Evolutionary conservation across 2,797 vertebrate genomes (phyloP).

Genomic region (Periophthalmus magnuspinnatus): DNA sequence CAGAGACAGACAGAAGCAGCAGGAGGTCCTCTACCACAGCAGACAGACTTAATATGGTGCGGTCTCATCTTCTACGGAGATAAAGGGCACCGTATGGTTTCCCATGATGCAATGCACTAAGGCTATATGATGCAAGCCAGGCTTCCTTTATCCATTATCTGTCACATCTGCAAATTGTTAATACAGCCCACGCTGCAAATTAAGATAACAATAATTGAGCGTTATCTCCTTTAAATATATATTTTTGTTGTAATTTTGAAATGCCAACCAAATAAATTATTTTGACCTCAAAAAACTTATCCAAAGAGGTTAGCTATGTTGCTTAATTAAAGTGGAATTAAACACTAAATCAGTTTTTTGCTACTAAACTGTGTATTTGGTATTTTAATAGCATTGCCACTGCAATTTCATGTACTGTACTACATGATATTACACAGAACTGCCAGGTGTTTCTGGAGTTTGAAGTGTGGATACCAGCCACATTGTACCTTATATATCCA

Average conservation of each 20-base stretch:
- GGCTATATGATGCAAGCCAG: background rate
- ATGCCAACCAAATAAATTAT: background rate
- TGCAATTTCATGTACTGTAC: too few relatives aligned
- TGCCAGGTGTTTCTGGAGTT: too few relatives aligned
- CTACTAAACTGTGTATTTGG: too few relatives aligned
- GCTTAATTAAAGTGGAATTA: background rate
- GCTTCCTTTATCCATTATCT: background rate
- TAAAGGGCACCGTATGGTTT: conserved; percentile 1
- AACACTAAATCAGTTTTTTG: too few relatives aligned
- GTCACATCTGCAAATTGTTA: background rate
- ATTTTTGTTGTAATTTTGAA: background rate
- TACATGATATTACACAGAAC: too few relatives aligned
- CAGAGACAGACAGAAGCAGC: conserved; percentile 15
- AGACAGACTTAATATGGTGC: conserved; percentile 40
- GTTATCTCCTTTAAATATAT: background rate
- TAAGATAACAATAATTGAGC: background rate
- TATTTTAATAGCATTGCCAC: too few relatives aligned
- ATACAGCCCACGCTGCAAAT: background rate
- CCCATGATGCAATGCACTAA: conserved; percentile 12
- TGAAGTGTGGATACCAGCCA: too few relatives aligned
- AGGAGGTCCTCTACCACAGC: conserved; percentile 18
- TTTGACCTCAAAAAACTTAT: background rate
- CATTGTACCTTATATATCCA: too few relatives aligned
- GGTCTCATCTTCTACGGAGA: conserved; percentile 27
- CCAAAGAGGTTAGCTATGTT: background rate